These are phyloP conservation scores for Rosalia funebris DNA, from an alignment of 2,888 invertebrate genomes.

Conservation along the genomic window DNA sequence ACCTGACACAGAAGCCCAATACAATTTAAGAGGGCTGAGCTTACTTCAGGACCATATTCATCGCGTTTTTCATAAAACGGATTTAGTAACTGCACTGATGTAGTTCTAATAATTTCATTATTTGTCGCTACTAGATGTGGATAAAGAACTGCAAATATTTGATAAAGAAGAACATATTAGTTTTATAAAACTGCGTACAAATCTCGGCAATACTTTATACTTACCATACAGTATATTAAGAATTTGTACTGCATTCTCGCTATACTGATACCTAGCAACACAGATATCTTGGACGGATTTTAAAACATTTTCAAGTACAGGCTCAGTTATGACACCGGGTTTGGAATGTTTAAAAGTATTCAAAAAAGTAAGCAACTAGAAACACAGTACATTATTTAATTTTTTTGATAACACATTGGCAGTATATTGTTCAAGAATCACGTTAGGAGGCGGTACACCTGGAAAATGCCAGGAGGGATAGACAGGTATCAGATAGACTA, in stretches of 20 bases:
- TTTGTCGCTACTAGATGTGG: slow-evolving; percentile 45
- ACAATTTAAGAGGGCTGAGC: slow-evolving; percentile 61
- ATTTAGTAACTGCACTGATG: slow-evolving; percentile 47
- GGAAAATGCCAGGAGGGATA: no score
- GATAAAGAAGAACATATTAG: slow-evolving; percentile 12
- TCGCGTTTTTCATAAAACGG: slow-evolving; percentile 51
- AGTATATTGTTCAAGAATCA: no score
- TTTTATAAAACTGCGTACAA: no score
- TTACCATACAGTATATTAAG: slow-evolving; percentile 50
- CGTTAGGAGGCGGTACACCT: no score
- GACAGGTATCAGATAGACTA: no score
- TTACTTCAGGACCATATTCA: slow-evolving; percentile 60
- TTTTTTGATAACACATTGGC: no score
- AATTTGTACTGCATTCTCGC: slow-evolving; percentile 55
- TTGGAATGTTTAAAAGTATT: slow-evolving; percentile 51
- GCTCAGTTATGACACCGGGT: slow-evolving; percentile 45
- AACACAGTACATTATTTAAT: no score
- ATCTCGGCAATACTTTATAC: no score
- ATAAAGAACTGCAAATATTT: slow-evolving; percentile 50
- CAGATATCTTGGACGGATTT: slow-evolving; percentile 56
- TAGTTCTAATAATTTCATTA: slow-evolving; percentile 31
- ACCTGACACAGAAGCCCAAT: slow-evolving; percentile 61
- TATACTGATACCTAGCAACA: slow-evolving; percentile 52
- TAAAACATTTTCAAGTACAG: slow-evolving; percentile 52
- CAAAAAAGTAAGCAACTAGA: slow-evolving; percentile 57